Percentiles rank a stretch among this genome's conserved stretches.
These are phyloP conservation scores for Coleophora flavipennella DNA, from an alignment of 2,888 invertebrate species.

Conservation along the genomic window DNA sequence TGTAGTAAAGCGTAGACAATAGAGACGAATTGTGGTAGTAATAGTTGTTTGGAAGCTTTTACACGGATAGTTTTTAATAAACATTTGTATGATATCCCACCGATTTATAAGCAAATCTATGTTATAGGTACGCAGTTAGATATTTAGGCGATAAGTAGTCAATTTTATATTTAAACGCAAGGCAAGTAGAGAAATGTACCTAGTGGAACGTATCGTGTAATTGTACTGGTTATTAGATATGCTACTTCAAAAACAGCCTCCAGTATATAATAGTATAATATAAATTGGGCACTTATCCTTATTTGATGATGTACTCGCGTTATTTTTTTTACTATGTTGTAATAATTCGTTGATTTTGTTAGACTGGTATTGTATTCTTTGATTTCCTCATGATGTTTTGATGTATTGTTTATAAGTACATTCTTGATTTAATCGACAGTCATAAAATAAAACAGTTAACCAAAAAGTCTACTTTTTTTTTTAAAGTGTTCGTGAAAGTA, in stretches of 20 bases:
- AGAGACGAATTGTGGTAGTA: conserved; percentile 42
- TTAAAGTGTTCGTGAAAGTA: too few relatives aligned
- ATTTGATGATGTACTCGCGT: too few relatives aligned
- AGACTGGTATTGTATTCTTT: too few relatives aligned
- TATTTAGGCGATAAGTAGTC: conserved; percentile 40
- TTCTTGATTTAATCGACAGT: too few relatives aligned
- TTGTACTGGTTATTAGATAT: conserved; percentile 13
- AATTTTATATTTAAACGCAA: conserved; percentile 49
- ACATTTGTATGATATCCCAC: conserved; percentile 55
- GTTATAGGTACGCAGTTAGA: conserved; percentile 27
- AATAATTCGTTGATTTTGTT: too few relatives aligned
- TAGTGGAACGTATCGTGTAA: conserved; percentile 23
- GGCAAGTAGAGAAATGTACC: conserved; percentile 28
- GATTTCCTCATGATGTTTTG: too few relatives aligned
- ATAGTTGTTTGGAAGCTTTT: conserved; percentile 71
- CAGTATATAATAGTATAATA: too few relatives aligned
- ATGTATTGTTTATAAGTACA: too few relatives aligned
- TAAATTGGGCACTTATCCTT: too few relatives aligned
- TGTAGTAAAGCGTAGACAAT: conserved; percentile 28
- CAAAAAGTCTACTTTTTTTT: too few relatives aligned
- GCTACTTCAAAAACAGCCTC: conserved; percentile 27
- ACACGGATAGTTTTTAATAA: conserved; percentile 50
- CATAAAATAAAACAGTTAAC: too few relatives aligned
- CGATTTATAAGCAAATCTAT: conserved; percentile 26
- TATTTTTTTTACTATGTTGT: too few relatives aligned